phyloP scores from a whole-genome alignment of 2,113 vertebrate genomes.

The Toxotes chatareus region DNA sequence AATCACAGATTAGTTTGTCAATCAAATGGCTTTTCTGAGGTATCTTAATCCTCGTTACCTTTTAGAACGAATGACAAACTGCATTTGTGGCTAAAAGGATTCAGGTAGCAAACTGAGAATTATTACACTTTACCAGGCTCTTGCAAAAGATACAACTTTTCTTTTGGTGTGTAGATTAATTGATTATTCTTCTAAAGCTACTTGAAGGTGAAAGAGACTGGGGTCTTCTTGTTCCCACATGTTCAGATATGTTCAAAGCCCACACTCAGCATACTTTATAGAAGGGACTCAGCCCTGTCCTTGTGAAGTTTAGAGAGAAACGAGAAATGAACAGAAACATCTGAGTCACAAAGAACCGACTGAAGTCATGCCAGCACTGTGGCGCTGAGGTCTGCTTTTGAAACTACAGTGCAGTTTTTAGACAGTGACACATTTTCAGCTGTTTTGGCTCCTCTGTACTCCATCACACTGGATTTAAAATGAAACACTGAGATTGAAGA shows the following conservation, averaged over 20 bases:
- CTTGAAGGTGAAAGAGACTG: neutral
- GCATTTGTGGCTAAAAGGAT: slow-evolving; percentile 55
- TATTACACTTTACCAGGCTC: neutral
- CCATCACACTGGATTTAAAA: slow-evolving; percentile 6
- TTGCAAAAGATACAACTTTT: slow-evolving; percentile 8
- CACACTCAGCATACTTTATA: slow-evolving; percentile 28
- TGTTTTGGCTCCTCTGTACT: neutral
- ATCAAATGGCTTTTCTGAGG: slow-evolving; percentile 30
- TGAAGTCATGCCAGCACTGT: slow-evolving; percentile 63
- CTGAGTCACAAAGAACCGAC: slow-evolving; percentile 44
- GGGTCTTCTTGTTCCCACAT: slow-evolving; percentile 19
- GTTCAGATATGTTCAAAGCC: slow-evolving; percentile 50
- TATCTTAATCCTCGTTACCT: slow-evolving; percentile 39
- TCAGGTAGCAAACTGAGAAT: slow-evolving; percentile 1
- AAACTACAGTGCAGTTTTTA: slow-evolving; percentile 39
- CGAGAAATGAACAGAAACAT: slow-evolving; percentile 41
- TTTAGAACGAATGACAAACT: slow-evolving; percentile 31
- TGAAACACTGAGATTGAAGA: neutral
- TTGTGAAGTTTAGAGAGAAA: slow-evolving; percentile 25
- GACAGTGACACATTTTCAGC: slow-evolving; percentile 30
- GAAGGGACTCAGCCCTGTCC: slow-evolving; percentile 5
- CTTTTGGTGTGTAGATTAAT: slow-evolving; percentile 24
- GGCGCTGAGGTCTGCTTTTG: slow-evolving; percentile 41
- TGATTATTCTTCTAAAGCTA: slow-evolving; percentile 34
- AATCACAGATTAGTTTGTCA: slow-evolving; percentile 40